Percentiles rank a stretch among this genome's conserved stretches.
These are phyloP conservation scores for Heliconius melpomene DNA, from an alignment of 1,140 invertebrate species.

Conservation along the genomic window DNA sequence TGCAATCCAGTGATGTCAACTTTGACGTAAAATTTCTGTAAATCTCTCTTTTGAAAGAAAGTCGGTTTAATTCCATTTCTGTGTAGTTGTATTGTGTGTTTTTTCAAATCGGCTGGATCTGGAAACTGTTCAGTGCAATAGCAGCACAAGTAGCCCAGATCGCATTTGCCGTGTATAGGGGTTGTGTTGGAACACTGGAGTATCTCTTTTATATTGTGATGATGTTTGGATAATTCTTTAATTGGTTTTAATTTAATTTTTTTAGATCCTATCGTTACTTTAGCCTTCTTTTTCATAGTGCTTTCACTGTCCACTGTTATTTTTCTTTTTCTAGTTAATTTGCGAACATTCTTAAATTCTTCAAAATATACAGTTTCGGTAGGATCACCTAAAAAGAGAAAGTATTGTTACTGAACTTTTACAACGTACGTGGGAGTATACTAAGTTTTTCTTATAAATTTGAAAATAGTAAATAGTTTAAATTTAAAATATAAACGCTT, in stretches of 20 bases:
- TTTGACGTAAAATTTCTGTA: conserved; percentile 46
- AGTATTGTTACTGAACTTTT: conserved; percentile 34
- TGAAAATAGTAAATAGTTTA: not conserved
- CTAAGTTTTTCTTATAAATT: not conserved
- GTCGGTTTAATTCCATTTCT: conserved; percentile 45
- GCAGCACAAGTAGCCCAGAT: conserved; percentile 48
- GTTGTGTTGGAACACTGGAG: conserved; percentile 46
- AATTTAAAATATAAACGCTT: too few species aligned
- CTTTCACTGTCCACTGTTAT: not conserved
- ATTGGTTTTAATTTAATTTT: conserved; percentile 32
- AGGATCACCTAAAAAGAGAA: conserved; percentile 35
- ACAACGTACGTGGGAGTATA: not conserved
- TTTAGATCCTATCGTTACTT: conserved; percentile 16
- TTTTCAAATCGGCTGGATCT: conserved; percentile 46
- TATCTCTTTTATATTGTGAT: conserved; percentile 49
- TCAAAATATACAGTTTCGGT: conserved; percentile 22
- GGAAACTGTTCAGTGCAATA: conserved; percentile 43
- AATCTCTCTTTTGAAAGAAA: conserved; percentile 38
- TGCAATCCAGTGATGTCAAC: conserved; percentile 50
- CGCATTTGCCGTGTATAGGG: conserved; percentile 43
- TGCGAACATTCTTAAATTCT: conserved; percentile 10
- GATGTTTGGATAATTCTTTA: conserved; percentile 44
- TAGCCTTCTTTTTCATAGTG: conserved; percentile 4
- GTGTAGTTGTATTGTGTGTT: conserved; percentile 45
- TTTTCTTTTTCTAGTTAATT: conserved; percentile 16